Conservation (phyloP, 2,113 vertebrate species). For the Illadopsis cleaveri region DNA sequence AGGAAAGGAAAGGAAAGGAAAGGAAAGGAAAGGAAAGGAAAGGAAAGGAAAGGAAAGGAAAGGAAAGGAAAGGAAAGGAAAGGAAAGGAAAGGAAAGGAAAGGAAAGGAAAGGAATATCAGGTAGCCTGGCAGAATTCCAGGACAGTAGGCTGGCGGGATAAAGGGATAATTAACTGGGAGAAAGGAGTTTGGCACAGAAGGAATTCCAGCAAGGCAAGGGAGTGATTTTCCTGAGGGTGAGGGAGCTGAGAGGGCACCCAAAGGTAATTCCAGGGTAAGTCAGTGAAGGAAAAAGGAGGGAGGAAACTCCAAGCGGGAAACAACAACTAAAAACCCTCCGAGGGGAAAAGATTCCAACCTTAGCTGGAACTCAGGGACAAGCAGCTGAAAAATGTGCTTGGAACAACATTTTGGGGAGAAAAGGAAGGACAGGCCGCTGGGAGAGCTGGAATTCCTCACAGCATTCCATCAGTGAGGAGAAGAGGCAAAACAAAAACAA, state of each 20-base stretch:
- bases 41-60: no score
- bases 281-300: neutral
- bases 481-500: neutral
- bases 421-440: neutral
- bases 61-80: no score
- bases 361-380: neutral
- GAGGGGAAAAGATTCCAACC: neutral
- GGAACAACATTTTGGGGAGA: neutral
- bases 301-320: neutral
- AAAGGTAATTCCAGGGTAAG: neutral
- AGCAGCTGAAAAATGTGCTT: neutral
- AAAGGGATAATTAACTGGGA: neutral
- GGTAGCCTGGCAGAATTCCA: neutral
- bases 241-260: neutral
- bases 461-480: neutral
- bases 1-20: no score
- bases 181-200: neutral
- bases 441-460: neutral
- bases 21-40: no score
- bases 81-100: no score
- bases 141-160: neutral
- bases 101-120: neutral
- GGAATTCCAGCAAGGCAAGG: neutral
- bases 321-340: neutral
- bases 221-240: neutral